Evolutionary conservation across 1,140 invertebrate species (phyloP), one percentile per base, ranked within the genome.

Genomic region (Eupristina koningsbergeri): DNA sequence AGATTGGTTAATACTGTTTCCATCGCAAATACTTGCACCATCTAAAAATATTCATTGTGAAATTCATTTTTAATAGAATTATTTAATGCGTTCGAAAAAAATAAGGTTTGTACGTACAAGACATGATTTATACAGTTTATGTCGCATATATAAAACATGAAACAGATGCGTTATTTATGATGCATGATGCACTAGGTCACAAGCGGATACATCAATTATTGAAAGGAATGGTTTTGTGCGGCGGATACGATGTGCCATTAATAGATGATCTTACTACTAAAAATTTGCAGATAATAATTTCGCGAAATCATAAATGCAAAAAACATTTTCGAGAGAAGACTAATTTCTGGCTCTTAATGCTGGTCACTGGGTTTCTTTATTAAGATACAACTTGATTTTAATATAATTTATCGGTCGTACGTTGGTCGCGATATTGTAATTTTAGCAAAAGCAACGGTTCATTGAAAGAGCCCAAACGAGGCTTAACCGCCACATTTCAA

Each of bases 81-180:
- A 31, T 31, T 29, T 19, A 2, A 19, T 17, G 19, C 19, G 3
- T 53, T 45, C 11, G 41, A 45, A 45, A 45, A 45, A 45, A n/a
- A n/a, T n/a, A n/a, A n/a, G 39, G 11, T 19, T 11, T 36, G 34
- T 6, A 71, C 39, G 36, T 3, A 15, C 19, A 26, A 41, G 22
- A 41, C 39, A 15, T 71, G n/a, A 17, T 26, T 39, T 19, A 5
- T 7, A 36, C 39, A 19, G 36, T 41, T 39, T 39, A 26, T 3
- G 22, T 11, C 1, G 34, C 7, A 58, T 9, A 26, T 58, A 41
- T 71, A 22, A 29, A 47, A 74, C n/a, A 41, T 71, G 5, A 29
- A 47, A 74, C n/a, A 74, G 39, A 74, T 31, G 45, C 45, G 17
- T 58, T 34, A 76, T 76, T 76, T 34, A 76, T 76, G 15, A 76